Base-by-base conservation (phyloP, 2,797 vertebrate species). In the Sebastes trivittatus region DNA sequence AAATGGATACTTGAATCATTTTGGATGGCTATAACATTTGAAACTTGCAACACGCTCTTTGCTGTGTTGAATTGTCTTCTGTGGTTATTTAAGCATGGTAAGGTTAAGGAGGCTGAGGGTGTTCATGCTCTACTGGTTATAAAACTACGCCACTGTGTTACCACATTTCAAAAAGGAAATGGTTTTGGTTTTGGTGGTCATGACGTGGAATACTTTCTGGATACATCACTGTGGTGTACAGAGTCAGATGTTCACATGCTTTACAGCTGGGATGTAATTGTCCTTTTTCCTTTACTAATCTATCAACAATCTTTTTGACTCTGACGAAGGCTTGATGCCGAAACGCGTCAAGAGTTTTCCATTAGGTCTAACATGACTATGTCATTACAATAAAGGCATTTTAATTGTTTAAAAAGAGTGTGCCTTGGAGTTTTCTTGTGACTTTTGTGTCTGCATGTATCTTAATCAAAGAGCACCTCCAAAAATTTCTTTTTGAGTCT, bases 1-100 rank as follows among this genome's bases (percentile, higher is more conserved):
- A 81, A 88, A 73, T 65, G 49, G 79, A 71, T 75, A 56, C n/a
- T 16, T 69, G 38, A 75, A 74, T 82, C 77, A 75, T 75, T 83
- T 67, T 68, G 67, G 69, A 74, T 68, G 58, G 58, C 73, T 75
- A 2, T 4, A 25, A 14, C 18, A 36, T 70, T 52, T 83, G 8
- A 62, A 42, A 42, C 54, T 4, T 20, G 58, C n/a, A 22, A 70
- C 65, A 36, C 27, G 14, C 27, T 34, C 27, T 16, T 20, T 52
- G 11, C 13, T 68, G 25, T 2, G 20, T 20, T 65, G 78, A 52
- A 62, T 29, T 71, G 63, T 69, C 49, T 23, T 29, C 49, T 83
- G 72, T 46, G 58, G 74, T 77, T 70, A 11, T 79, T 63, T 59
- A 27, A 60, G 68, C 64, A 29, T 7, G 29, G 16, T 23, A 54